phyloP scores from a whole-genome alignment of 1,140 invertebrate genomes.

The Bombus vancouverensis region DNA sequence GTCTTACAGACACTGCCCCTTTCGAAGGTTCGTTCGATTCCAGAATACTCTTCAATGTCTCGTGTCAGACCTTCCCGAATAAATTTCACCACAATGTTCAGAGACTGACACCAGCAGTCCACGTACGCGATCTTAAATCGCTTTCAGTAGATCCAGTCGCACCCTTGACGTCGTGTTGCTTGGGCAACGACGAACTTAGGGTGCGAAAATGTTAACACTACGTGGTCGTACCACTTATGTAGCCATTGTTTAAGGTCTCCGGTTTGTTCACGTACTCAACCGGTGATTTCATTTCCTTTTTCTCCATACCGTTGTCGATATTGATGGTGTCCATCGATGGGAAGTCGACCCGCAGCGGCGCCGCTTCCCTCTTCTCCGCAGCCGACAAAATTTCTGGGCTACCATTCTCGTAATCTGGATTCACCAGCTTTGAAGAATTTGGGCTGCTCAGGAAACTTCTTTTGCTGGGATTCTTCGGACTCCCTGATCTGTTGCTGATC shows the following conservation, averaged over 20 bases:
- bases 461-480: conserved; percentile 68
- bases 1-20: conserved; percentile 59
- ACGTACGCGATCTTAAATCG: background rate
- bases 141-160: background rate
- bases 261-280: conserved; percentile 68
- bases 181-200: background rate
- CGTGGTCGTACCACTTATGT: conserved; percentile 77
- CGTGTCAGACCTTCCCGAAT: background rate
- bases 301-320: conserved; percentile 60
- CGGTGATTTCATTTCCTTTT: conserved; percentile 45
- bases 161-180: background rate
- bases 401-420: conserved; percentile 78
- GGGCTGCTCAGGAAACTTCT: conserved; percentile 65
- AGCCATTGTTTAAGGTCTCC: conserved; percentile 79
- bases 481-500: conserved; percentile 66
- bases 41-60: background rate
- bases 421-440: conserved; percentile 53
- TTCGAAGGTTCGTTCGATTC: background rate
- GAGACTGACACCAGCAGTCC: background rate
- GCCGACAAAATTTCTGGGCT: conserved; percentile 71
- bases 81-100: background rate
- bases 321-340: conserved; percentile 68
- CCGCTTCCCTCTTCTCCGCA: conserved; percentile 57
- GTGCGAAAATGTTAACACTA: conserved; percentile 64
- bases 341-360: conserved; percentile 66